Evolutionary conservation across 2,888 invertebrate genomes (phyloP).

Genomic region (Anarsia innoxiella): DNA sequence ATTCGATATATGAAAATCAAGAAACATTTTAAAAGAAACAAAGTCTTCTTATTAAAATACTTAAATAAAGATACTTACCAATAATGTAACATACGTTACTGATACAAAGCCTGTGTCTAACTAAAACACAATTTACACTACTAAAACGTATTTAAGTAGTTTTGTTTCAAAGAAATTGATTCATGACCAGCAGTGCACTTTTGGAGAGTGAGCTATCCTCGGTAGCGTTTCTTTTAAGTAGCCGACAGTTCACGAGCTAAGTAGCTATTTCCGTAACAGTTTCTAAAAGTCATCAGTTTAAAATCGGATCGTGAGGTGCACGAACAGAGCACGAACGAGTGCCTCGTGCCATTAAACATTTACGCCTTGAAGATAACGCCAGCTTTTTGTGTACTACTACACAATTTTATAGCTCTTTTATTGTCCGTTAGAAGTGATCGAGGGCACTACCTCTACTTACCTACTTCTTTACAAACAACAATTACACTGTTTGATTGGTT

Average conservation of each 20-base stretch:
- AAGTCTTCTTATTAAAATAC: no score
- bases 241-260: slow-evolving; percentile 45
- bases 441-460: slow-evolving; percentile 39
- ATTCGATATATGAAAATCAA: no score
- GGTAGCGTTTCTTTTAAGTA: slow-evolving; percentile 46
- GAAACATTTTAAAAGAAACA: no score
- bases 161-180: no score
- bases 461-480: slow-evolving; percentile 48
- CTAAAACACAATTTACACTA: no score
- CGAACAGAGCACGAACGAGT: slow-evolving; percentile 37
- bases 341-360: slow-evolving; percentile 57
- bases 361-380: slow-evolving; percentile 61
- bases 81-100: no score
- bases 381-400: slow-evolving; percentile 57
- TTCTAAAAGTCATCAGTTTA: slow-evolving; percentile 66
- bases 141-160: no score
- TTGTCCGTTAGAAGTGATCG: slow-evolving; percentile 54
- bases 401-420: slow-evolving; percentile 63
- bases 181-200: no score
- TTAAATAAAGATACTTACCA: no score
- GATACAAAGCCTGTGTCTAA: no score
- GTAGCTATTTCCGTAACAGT: slow-evolving; percentile 59
- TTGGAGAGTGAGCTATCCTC: slow-evolving; percentile 1
- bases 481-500: slow-evolving; percentile 38
- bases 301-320: slow-evolving; percentile 56